Evolutionary conservation across 1,140 invertebrate species (phyloP).

Genomic region (Babylonia areolata): DNA sequence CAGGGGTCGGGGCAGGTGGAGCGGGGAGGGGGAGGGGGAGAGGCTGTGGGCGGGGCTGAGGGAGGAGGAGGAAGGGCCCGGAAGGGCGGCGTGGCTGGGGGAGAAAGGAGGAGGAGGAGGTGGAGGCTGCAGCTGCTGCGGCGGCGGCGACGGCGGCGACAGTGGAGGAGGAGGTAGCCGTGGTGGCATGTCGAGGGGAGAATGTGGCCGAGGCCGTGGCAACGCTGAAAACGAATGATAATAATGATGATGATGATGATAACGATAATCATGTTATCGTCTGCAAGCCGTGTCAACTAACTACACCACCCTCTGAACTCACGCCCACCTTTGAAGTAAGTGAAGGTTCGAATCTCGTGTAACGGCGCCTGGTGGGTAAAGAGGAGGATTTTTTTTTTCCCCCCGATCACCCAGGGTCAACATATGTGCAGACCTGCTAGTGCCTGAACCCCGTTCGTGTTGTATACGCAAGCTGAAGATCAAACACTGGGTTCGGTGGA

Average conservation of each 20-base stretch:
- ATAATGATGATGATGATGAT: too few relatives aligned
- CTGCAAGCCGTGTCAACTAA: background rate
- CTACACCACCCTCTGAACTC: background rate
- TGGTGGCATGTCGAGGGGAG: constrained; percentile 26
- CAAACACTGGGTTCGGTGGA: too few relatives aligned
- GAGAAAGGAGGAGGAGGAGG: background rate
- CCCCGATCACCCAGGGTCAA: too few relatives aligned
- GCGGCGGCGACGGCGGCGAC: too few relatives aligned
- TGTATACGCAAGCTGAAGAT: too few relatives aligned
- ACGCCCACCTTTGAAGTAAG: background rate
- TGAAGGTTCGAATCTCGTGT: too few relatives aligned
- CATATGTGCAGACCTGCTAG: too few relatives aligned
- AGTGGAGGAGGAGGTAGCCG: background rate
- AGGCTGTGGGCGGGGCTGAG: background rate
- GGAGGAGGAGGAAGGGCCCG: background rate
- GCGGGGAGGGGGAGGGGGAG: constrained; percentile 18
- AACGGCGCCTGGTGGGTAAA: too few relatives aligned
- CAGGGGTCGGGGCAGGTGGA: background rate
- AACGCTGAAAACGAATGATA: background rate
- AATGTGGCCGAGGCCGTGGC: constrained; percentile 26
- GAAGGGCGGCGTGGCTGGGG: background rate
- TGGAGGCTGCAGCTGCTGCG: too few relatives aligned
- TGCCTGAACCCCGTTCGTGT: too few relatives aligned
- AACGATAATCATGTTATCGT: background rate
- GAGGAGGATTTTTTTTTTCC: too few relatives aligned